Evolutionary conservation across 2,797 vertebrate genomes (phyloP), one percentile per base, ranked within the genome.

Genomic region (Philypnodon macrostomus): DNA sequence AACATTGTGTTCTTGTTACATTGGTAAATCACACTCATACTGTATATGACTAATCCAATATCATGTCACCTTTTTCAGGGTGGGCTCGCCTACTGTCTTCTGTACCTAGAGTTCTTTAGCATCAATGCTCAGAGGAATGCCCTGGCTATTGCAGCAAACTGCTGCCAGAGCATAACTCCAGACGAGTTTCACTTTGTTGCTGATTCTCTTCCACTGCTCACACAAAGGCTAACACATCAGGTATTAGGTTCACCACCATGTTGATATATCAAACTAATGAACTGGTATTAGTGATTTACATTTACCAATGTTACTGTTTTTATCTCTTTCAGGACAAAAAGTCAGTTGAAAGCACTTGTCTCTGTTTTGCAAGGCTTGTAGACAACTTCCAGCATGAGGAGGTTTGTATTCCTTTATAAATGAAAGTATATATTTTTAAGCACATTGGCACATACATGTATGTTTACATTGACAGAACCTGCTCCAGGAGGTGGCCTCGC

Each of bases 351-450:
- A 99, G 97, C 90, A 98, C 97, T 84, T 99, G 97, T 85, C 96
- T 99, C 75, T 99, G 97, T 92, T 99, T 99, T 56, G 96, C 97
- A 73, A 91, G 97, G 53, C 90, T 99, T 37, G 97, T 99, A 59
- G 97, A 99, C 85, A 99, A 99, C 87, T 99, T 98, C 82, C 97
- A 99, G 67, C 96, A 99, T 8, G 97, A 99, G 66, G 96, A 99
- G 92, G 97, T 97, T 72, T 83, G 79, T 40, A 12, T 40, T 10
- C 30, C 18, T 13, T 63, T 40, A 11, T 19, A 27, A n/a, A 38
- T 13, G 4, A n/a, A 4, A 27, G 15, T 7, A 23, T n/a, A 17
- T n/a, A 24, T 1, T 1, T 0, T 9, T 17, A 4, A 4, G 1
- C 26, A 56, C 39, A 67, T 7, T 63, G 5, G 11, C 17, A 1